A percentile compares a stretch with the other conserved stretches of the same genome.
Evolutionary conservation across 2,888 invertebrate genomes (phyloP).

Genomic region (Theretra japonica): DNA sequence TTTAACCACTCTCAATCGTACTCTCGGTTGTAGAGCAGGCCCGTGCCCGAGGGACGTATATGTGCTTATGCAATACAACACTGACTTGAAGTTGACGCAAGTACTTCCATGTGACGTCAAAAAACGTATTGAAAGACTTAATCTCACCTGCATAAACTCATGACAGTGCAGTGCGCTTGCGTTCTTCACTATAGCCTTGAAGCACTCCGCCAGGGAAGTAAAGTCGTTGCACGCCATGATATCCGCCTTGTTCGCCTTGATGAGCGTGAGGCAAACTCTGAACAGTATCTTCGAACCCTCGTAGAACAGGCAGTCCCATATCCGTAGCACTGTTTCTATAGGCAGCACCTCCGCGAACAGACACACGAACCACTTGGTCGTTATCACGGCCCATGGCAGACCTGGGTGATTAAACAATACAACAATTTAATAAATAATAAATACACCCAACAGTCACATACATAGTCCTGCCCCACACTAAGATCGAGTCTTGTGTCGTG

Average conservation of each 20-base stretch:
- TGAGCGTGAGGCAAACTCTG: conserved; percentile 93
- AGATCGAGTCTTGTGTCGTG: too few relatives aligned
- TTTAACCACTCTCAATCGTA: too few relatives aligned
- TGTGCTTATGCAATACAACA: too few relatives aligned
- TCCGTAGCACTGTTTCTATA: conserved; percentile 95
- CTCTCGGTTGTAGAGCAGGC: too few relatives aligned
- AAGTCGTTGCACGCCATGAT: conserved; percentile 93
- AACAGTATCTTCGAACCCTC: conserved; percentile 97
- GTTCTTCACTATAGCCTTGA: conserved; percentile 92
- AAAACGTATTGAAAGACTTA: neutral
- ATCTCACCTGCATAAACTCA: conserved; percentile 91
- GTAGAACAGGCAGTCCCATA: conserved; percentile 98
- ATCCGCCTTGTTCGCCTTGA: conserved; percentile 88
- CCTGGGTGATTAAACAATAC: conserved; percentile 64
- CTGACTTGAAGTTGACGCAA: too few relatives aligned
- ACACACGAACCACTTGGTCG: conserved; percentile 98
- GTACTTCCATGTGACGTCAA: neutral
- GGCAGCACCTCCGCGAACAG: conserved; percentile 97
- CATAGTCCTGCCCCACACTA: too few relatives aligned
- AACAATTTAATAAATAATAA: too few relatives aligned
- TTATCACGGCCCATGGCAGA: conserved; percentile 95
- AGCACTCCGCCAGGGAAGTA: conserved; percentile 91
- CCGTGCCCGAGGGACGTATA: too few relatives aligned
- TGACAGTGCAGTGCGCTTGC: conserved; percentile 93
- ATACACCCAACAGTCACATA: too few relatives aligned